Base-by-base conservation (phyloP, 2,888 invertebrate species). In the Griposia aprilina region DNA sequence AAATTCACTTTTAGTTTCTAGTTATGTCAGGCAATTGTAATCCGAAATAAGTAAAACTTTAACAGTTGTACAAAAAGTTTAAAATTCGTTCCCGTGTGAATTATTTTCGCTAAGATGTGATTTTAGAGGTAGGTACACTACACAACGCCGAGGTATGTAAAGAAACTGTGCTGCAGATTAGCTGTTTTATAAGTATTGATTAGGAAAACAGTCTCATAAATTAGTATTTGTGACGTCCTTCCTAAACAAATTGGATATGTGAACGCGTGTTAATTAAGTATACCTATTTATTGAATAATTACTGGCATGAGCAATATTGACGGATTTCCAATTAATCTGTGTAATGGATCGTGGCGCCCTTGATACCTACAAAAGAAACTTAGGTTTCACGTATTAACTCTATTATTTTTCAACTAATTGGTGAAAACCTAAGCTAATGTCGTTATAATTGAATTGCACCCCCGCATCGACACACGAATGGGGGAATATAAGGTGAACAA, bases 261-360 rank as follows among this genome's bases (percentile, higher is more conserved):
- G 73, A 80, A 85, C 68, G 84, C 89, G 83, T 89, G 86, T 71
- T 52, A 55, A 80, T 78, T 78, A 81, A 17, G 36, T 69, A 36
- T 72, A 77, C 41, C 30, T 36, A 36, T 36, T 83, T 76, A 80
- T 75, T 74, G 52, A 69, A 76, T 77, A 82, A 84, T 82, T 69
- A 82, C 73, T 76, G 45, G 74, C 84, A 70, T 82, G 83, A 86
- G 70, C 79, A 65, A 74, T 84, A 86, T 78, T 85, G 86, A 90
- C 90, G 83, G 77, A 74, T 88, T 85, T 79, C 41, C 75, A 88
- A 91, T 93, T 88, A 92, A 80, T 63, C 36, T 68, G 90, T 80
- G 82, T 87, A 93, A 86, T 90, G 86, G 83, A 60, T 89, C 91
- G 89, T 89, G 78, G 85, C 88, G 88, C 88, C 93, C 93, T 93